These are phyloP conservation scores for Drosophila kohkoa DNA, from an alignment of 1,140 invertebrate genomes.

Conservation along the genomic window DNA sequence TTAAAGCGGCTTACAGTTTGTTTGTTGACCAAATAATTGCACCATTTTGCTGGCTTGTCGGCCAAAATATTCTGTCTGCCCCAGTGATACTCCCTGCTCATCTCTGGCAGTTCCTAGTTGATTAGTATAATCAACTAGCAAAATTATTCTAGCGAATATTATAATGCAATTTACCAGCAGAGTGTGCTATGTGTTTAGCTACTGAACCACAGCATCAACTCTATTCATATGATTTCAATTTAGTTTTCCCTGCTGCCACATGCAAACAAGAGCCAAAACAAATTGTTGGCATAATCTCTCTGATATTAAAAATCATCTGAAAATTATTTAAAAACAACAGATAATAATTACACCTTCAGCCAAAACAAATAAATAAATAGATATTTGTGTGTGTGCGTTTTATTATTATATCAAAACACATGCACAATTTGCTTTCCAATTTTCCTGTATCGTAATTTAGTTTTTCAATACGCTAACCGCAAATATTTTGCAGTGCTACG, in stretches of 20 bases:
- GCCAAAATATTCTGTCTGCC: neutral
- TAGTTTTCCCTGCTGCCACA: slow-evolving; percentile 7
- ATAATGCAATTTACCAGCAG: slow-evolving; percentile 10
- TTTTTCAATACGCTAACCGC: slow-evolving; percentile 2
- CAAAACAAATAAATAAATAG: slow-evolving; percentile 32
- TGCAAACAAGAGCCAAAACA: slow-evolving; percentile 6
- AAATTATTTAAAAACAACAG: slow-evolving; percentile 35
- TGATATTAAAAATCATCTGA: slow-evolving; percentile 27
- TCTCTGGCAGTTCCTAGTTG: slow-evolving; percentile 25
- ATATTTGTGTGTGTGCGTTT: slow-evolving; percentile 12
- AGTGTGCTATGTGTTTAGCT: slow-evolving; percentile 1
- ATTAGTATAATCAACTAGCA: slow-evolving; percentile 50
- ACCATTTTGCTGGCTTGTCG: slow-evolving; percentile 39
- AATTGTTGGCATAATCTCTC: slow-evolving; percentile 18
- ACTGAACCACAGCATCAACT: slow-evolving; percentile 12
- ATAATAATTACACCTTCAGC: slow-evolving; percentile 19
- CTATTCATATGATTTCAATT: slow-evolving; percentile 5
- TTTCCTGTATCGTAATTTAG: slow-evolving; percentile 4
- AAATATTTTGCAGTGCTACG: neutral
- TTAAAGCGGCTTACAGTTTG: slow-evolving; percentile 71
- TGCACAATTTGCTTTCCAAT: slow-evolving; percentile 15
- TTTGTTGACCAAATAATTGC: slow-evolving; percentile 74
- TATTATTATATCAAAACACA: slow-evolving; percentile 41
- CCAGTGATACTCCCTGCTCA: neutral
- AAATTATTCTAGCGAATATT: slow-evolving; percentile 32